Conservation (phyloP, 2,888 invertebrate genomes). For the Abscondita cerata region DNA sequence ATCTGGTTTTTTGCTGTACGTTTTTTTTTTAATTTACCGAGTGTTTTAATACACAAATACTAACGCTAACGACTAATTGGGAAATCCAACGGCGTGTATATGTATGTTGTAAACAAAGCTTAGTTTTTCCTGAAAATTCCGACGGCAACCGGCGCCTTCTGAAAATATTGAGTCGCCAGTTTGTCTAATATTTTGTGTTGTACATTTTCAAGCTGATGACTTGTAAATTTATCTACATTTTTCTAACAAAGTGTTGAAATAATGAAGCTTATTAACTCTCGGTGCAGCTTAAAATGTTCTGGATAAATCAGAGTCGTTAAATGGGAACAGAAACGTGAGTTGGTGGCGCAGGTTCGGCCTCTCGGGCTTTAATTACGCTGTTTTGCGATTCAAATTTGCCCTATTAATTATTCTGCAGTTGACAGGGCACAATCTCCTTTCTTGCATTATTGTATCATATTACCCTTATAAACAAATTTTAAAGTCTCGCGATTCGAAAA, state of each 20-base stretch:
- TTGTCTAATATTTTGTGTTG: background rate
- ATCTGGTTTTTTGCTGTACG: no score
- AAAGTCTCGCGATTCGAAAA: background rate
- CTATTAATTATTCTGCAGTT: constrained; percentile 34
- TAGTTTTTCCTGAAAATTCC: background rate
- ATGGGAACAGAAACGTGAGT: constrained; percentile 28
- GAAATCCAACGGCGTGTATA: background rate
- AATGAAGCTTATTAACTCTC: constrained; percentile 28
- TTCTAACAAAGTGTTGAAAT: constrained; percentile 15
- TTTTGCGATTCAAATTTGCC: constrained; percentile 34
- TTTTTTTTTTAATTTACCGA: no score
- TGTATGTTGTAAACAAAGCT: background rate
- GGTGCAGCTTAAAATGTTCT: constrained; percentile 25
- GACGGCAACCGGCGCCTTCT: constrained; percentile 2
- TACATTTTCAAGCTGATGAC: background rate
- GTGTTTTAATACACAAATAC: no score
- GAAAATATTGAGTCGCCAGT: constrained; percentile 6
- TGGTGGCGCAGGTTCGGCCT: constrained; percentile 27
- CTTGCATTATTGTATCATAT: constrained; percentile 22
- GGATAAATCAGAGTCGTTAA: constrained; percentile 32
- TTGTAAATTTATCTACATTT: background rate
- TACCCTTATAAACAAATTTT: constrained; percentile 14
- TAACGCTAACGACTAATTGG: no score
- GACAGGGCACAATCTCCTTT: constrained; percentile 23
- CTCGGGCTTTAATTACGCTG: constrained; percentile 32